Base-by-base conservation (phyloP, 2,113 vertebrate species). In the Pyxicephalus adspersus region DNA sequence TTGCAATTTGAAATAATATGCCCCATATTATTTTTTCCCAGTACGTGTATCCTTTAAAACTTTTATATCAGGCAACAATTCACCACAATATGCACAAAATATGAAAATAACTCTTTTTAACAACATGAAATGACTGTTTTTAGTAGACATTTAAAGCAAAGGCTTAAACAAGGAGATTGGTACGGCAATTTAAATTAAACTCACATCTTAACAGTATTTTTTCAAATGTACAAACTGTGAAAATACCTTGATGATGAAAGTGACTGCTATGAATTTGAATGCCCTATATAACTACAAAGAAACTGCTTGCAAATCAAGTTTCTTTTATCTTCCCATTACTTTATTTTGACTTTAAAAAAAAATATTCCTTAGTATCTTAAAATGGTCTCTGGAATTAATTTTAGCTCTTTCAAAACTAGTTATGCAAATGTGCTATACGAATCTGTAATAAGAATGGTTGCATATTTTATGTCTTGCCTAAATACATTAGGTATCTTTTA, bases 191-290 rank as follows among this genome's bases (percentile, higher is more conserved):
- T n/a, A 64, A 64, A 29, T 76, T 63, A 63, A 63, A 28, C 73
- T 76, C 57, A 45, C 31, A 63, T 76, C 72, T 75, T 61, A 75
- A 61, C 29, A 45, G 55, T 73, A 73, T 58, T 73, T 28, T 76
- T 61, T 76, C 23, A 64, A 76, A 63, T 64, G 57, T 76, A 61
- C 38, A 64, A 76, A 76, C 73, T 76, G 73, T 63, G 73, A 76
- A 76, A 76, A 64, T 76, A 76, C 73, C 73, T 76, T 76, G 73
- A 76, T 76, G 73, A 76, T 76, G 61, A 76, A 76, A 76, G 73
- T 63, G 20, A 76, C 61, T 57, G 34, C 73, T 63, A 64, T 76
- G 73, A 76, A 76, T 76, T 67, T 76, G 73, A 76, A 76, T 76
- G 73, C 57, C 73, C 73, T 76, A 76, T 76, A 76, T 63, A 76